Conservation (phyloP, 1,140 invertebrate genomes). For the Choristoneura fumiferana region DNA sequence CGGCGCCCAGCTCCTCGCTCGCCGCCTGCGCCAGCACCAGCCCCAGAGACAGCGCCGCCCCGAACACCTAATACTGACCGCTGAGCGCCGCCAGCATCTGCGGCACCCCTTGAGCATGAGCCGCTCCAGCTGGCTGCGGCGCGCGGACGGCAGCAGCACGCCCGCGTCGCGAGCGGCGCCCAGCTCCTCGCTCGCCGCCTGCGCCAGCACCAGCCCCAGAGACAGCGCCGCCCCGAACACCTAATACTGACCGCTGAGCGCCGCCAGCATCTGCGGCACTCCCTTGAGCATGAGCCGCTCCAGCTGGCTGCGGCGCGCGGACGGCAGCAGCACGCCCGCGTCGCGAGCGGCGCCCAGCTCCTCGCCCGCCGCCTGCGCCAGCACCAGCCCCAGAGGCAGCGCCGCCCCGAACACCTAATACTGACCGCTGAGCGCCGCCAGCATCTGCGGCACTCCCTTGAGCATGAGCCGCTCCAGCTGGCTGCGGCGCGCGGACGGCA, state of each 20-base stretch:
- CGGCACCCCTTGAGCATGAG: conserved; percentile 87
- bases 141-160: conserved; percentile 84
- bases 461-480: conserved; percentile 86
- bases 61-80: conserved; percentile 42
- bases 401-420: conserved; percentile 35
- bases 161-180: conserved; percentile 83
- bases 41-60: conserved; percentile 81
- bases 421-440: conserved; percentile 81
- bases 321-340: conserved; percentile 83
- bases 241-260: conserved; percentile 76
- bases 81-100: conserved; percentile 84
- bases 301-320: conserved; percentile 87
- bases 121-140: conserved; percentile 87
- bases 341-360: conserved; percentile 89
- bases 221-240: conserved; percentile 53
- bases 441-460: conserved; percentile 86
- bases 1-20: conserved; percentile 91
- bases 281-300: conserved; percentile 84
- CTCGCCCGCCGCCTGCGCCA: conserved; percentile 92
- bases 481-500: conserved; percentile 84
- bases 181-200: conserved; percentile 93
- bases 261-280: conserved; percentile 85
- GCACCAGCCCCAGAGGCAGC: conserved; percentile 86
- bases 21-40: conserved; percentile 90
- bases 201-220: conserved; percentile 90